These are phyloP conservation scores for Nephrotoma appendiculata DNA, from an alignment of 2,888 invertebrate species.

Conservation along the genomic window DNA sequence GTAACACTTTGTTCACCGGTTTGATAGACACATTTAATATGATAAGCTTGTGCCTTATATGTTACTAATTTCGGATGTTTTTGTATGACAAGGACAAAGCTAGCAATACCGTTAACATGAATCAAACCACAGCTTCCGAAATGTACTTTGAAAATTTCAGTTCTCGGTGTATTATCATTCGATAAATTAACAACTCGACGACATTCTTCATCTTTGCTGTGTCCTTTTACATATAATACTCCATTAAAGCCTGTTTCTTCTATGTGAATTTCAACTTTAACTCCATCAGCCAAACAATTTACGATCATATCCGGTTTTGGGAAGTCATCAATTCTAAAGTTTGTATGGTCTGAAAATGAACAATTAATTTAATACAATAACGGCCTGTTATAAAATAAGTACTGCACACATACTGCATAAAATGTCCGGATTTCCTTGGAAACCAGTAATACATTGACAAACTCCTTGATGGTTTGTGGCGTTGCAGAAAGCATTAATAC, in stretches of 20 bases:
- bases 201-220: slow-evolving; percentile 85
- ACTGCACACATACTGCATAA: slow-evolving; percentile 48
- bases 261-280: slow-evolving; percentile 69
- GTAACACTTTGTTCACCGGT: slow-evolving; percentile 88
- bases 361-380: neutral
- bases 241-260: slow-evolving; percentile 66
- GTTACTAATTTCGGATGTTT: slow-evolving; percentile 93
- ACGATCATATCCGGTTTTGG: slow-evolving; percentile 75
- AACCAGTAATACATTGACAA: slow-evolving; percentile 64
- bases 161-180: slow-evolving; percentile 46
- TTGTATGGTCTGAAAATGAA: slow-evolving; percentile 24
- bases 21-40: slow-evolving; percentile 90
- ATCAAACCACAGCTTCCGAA: slow-evolving; percentile 87
- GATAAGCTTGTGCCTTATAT: slow-evolving; percentile 88
- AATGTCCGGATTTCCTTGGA: slow-evolving; percentile 58
- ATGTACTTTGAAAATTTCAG: slow-evolving; percentile 71
- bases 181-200: slow-evolving; percentile 65
- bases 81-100: slow-evolving; percentile 87
- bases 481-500: slow-evolving; percentile 61
- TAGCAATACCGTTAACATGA: slow-evolving; percentile 81
- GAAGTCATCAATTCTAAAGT: slow-evolving; percentile 58
- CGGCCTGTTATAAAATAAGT: neutral
- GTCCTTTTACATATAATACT: slow-evolving; percentile 84
- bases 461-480: slow-evolving; percentile 59
- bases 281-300: slow-evolving; percentile 81